Conservation (phyloP, 2,888 invertebrate genomes). For the Synanthedon andrenaeformis region DNA sequence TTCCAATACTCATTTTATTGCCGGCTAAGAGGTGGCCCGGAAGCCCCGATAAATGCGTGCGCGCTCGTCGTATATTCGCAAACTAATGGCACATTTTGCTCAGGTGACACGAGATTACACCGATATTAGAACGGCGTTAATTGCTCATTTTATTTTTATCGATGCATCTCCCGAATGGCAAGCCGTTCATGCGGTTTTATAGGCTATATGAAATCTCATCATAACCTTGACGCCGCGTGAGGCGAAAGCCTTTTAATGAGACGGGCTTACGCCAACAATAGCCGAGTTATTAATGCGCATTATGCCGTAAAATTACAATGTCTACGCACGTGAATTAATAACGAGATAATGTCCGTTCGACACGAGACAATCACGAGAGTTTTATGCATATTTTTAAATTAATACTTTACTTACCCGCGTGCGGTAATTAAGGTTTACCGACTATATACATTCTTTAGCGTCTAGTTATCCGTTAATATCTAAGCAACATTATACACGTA, state of each 20-base stretch:
- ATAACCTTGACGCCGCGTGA: constrained; percentile 25
- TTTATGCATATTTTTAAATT: constrained; percentile 18
- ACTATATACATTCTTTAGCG: constrained; percentile 12
- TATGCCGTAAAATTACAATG: constrained; percentile 42
- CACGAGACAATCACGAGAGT: constrained; percentile 15
- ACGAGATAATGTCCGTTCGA: constrained; percentile 22
- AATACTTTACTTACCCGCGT: constrained; percentile 1
- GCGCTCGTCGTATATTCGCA: constrained; percentile 21
- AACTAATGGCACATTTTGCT: constrained; percentile 27
- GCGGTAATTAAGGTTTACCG: no score
- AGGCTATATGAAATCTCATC: constrained; percentile 32
- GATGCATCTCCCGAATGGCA: constrained; percentile 24
- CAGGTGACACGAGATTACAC: constrained; percentile 34
- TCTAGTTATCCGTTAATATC: constrained; percentile 24
- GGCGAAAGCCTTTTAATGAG: constrained; percentile 21
- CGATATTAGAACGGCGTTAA: constrained; percentile 32
- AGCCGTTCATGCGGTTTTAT: constrained; percentile 24
- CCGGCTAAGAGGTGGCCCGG: constrained; percentile 24
- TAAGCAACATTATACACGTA: constrained; percentile 26
- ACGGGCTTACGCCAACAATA: constrained; percentile 24
- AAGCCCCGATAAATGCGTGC: constrained; percentile 49
- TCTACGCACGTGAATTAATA: constrained; percentile 29
- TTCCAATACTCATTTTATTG: constrained; percentile 23
- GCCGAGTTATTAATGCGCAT: constrained; percentile 26
- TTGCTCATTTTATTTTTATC: constrained; percentile 32